These are phyloP conservation scores for Lysiphlebus fabarum DNA, from an alignment of 1,140 invertebrate genomes.

Conservation along the genomic window DNA sequence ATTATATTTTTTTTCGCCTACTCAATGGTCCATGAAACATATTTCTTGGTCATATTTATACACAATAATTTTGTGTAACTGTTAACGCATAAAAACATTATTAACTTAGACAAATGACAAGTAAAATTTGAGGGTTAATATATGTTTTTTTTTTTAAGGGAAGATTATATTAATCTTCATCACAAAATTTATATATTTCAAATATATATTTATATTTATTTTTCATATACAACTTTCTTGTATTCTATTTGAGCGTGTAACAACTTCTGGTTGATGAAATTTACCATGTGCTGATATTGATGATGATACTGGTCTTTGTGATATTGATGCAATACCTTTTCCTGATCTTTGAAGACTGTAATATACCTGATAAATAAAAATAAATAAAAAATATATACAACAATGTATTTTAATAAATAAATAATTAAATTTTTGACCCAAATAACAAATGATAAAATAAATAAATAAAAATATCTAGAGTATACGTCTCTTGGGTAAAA, in stretches of 20 bases:
- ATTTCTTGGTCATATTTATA: too few relatives aligned
- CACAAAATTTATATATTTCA: neutral
- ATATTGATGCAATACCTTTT: constrained; percentile 58
- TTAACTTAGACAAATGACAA: too few relatives aligned
- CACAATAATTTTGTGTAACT: too few relatives aligned
- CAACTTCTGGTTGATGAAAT: constrained; percentile 68
- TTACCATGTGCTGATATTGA: constrained; percentile 49
- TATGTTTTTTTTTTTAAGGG: too few relatives aligned
- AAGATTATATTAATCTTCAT: neutral
- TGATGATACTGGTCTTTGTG: constrained; percentile 45
- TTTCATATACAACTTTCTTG: constrained; percentile 84
- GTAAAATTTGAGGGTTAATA: too few relatives aligned
- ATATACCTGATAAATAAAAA: constrained; percentile 60
- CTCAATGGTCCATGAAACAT: too few relatives aligned
- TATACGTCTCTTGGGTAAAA: too few relatives aligned
- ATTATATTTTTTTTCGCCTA: neutral
- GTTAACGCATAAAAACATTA: too few relatives aligned
- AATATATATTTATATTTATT: neutral
- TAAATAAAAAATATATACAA: constrained; percentile 4
- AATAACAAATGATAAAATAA: too few relatives aligned
- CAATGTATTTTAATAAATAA: too few relatives aligned
- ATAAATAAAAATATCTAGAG: too few relatives aligned
- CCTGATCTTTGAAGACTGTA: constrained; percentile 64
- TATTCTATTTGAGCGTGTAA: constrained; percentile 77
- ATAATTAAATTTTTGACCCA: too few relatives aligned